These are phyloP conservation scores for Nemoura dubitans DNA, from an alignment of 2,888 invertebrate genomes.

Conservation along the genomic window DNA sequence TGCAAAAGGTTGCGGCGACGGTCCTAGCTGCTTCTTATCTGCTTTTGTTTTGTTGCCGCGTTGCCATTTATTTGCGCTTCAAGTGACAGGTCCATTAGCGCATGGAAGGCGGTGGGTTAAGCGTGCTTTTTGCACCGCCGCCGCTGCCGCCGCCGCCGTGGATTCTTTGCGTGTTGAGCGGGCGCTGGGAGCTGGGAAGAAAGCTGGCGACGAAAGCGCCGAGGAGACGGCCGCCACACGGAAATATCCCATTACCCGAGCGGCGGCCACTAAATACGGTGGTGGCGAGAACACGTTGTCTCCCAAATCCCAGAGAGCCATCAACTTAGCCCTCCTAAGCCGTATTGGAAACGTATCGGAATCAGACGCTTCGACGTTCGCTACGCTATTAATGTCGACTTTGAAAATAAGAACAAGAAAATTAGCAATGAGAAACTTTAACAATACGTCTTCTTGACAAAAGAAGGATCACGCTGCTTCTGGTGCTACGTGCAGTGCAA, in stretches of 20 bases:
- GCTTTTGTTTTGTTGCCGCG: slow-evolving; percentile 33
- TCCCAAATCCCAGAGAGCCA: not conserved
- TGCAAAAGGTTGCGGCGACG: not conserved
- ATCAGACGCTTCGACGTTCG: not conserved
- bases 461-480: not conserved
- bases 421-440: not conserved
- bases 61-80: slow-evolving; percentile 45
- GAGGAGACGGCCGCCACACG: slow-evolving; percentile 24
- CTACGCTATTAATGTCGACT: not conserved
- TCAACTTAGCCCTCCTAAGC: not conserved
- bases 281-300: not conserved
- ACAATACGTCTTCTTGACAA: not conserved
- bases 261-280: not conserved
- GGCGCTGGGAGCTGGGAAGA: slow-evolving; percentile 7
- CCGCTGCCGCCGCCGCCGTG: not conserved
- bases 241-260: slow-evolving; percentile 39
- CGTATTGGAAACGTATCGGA: not conserved
- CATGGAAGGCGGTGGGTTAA: slow-evolving; percentile 24
- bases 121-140: slow-evolving; percentile 18
- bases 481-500: not conserved
- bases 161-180: slow-evolving; percentile 32
- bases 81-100: slow-evolving; percentile 47
- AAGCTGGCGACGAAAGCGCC: not conserved
- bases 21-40: slow-evolving; percentile 10
- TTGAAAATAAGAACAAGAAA: not conserved